Conservation (phyloP, 64 coral and sea anemone genomes). For the Dendrophyllia cribrosa region DNA sequence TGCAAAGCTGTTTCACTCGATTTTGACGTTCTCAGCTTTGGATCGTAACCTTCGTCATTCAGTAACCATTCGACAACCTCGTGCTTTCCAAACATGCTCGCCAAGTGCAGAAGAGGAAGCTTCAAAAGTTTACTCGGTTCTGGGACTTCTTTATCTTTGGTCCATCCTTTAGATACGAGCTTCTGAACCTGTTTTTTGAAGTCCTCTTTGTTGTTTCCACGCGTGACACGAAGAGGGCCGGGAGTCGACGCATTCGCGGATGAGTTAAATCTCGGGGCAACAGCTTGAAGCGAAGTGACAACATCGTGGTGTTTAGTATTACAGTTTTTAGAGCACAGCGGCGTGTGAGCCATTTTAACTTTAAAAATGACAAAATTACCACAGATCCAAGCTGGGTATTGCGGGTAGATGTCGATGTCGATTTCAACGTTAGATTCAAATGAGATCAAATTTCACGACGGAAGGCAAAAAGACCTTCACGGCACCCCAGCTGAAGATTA, state of each 20-base stretch:
- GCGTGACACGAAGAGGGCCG: slow-evolving; percentile 7
- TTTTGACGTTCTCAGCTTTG: background rate
- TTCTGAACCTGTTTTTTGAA: slow-evolving; percentile 27
- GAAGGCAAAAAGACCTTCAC: background rate
- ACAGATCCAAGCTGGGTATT: background rate
- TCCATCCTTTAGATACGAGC: slow-evolving; percentile 10
- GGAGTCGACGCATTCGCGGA: background rate
- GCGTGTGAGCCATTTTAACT: background rate
- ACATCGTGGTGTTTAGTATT: slow-evolving; percentile 1
- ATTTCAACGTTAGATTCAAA: background rate
- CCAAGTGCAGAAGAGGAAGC: slow-evolving; percentile 45
- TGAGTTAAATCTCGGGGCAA: background rate
- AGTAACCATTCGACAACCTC: slow-evolving; percentile 26
- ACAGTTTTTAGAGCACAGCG: slow-evolving; percentile 24
- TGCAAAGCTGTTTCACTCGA: slow-evolving; percentile 8
- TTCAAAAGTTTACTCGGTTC: background rate
- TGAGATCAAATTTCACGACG: no score
- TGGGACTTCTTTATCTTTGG: background rate
- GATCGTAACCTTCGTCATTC: slow-evolving; percentile 11
- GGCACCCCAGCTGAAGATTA: background rate
- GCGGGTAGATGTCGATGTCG: background rate
- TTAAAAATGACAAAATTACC: no score
- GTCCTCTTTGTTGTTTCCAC: slow-evolving; percentile 37
- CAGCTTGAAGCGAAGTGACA: background rate
- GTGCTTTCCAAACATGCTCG: slow-evolving; percentile 57